Evolutionary conservation across 2,888 invertebrate species (phyloP).

Genomic region (Antitype chi): DNA sequence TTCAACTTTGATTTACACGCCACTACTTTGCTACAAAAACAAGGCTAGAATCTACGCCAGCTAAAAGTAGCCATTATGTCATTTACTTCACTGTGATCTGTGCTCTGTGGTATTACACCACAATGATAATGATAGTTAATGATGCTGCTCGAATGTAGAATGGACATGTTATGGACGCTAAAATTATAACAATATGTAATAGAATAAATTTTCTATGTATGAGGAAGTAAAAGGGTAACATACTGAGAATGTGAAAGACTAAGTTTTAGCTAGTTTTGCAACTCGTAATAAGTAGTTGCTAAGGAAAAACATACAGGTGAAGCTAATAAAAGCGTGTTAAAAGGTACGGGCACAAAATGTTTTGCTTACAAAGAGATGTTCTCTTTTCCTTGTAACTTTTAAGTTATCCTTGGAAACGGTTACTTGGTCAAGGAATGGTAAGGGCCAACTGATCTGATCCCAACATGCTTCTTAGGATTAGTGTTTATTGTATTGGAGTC

Average conservation of each 20-base stretch:
- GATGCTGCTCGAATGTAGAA: constrained; percentile 44
- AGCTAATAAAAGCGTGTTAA: too few species aligned
- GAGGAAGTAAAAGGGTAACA: constrained; percentile 27
- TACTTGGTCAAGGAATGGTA: not conserved
- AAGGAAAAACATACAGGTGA: too few species aligned
- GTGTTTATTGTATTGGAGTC: not conserved
- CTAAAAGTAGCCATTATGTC: constrained; percentile 51
- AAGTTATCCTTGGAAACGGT: not conserved
- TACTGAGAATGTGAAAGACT: not conserved
- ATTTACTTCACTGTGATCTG: constrained; percentile 38
- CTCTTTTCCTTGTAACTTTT: not conserved
- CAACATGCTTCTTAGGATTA: not conserved
- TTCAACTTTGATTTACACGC: constrained; percentile 17
- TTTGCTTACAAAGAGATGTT: not conserved
- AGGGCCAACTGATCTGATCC: not conserved
- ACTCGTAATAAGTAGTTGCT: constrained; percentile 1
- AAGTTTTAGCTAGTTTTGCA: not conserved
- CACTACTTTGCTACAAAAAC: constrained; percentile 19
- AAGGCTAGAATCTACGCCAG: constrained; percentile 25
- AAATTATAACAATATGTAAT: constrained; percentile 42
- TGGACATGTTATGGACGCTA: constrained; percentile 34
- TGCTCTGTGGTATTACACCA: constrained; percentile 45
- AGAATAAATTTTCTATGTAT: constrained; percentile 14
- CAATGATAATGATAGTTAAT: constrained; percentile 56
- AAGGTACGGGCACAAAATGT: not conserved